Conservation (phyloP, 2,113 vertebrate genomes). For the Rissa tridactyla region DNA sequence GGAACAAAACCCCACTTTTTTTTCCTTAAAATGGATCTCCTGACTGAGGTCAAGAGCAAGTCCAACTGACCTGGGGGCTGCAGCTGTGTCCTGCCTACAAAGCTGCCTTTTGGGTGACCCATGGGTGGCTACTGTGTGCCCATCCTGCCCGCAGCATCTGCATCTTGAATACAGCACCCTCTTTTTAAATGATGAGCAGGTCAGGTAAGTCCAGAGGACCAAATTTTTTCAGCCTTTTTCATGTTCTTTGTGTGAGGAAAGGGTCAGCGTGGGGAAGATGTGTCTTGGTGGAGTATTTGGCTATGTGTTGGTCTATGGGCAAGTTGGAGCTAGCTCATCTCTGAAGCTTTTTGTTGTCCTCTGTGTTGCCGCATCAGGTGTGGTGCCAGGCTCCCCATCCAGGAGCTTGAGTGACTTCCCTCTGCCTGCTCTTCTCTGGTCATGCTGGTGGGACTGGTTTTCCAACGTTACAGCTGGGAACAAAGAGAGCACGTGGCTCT, state of each 20-base stretch:
- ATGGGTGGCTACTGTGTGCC: background rate
- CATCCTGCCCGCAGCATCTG: background rate
- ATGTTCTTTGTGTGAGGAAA: rapidly evolving
- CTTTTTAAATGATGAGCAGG: background rate
- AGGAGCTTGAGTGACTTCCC: background rate
- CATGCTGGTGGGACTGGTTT: background rate
- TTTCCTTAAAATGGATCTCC: background rate
- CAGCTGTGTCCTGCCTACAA: background rate
- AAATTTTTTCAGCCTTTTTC: background rate
- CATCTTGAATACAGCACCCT: background rate
- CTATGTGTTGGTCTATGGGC: background rate
- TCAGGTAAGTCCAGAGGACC: background rate
- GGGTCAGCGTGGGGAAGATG: background rate
- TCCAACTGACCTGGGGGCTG: background rate
- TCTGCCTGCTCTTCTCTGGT: background rate
- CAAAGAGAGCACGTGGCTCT: background rate
- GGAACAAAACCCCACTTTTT: background rate
- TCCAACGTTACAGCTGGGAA: background rate
- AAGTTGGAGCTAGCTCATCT: background rate
- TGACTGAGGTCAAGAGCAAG: background rate
- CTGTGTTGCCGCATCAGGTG: background rate
- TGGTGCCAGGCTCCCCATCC: background rate
- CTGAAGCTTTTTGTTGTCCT: background rate
- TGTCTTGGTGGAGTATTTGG: rapidly evolving
- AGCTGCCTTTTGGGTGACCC: no score